These are phyloP conservation scores for Eupithecia abbreviata DNA, from an alignment of 2,888 invertebrate species.

Conservation along the genomic window DNA sequence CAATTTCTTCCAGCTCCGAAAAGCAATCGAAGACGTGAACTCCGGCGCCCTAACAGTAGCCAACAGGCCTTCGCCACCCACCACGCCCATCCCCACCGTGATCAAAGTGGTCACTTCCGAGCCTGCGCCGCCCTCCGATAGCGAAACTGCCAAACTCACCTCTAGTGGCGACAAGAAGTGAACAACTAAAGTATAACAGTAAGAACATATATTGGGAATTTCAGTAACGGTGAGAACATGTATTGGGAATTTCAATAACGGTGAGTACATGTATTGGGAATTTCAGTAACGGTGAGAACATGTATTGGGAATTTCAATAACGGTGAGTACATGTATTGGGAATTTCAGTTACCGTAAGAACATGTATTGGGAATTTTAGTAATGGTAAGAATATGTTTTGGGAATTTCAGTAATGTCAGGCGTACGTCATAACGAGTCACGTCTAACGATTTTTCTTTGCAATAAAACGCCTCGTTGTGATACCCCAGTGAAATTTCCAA, in stretches of 20 bases:
- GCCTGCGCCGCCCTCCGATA: slow-evolving; percentile 73
- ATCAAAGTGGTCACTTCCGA: slow-evolving; percentile 56
- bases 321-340: neutral
- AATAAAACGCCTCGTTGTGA: neutral
- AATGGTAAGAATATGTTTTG: neutral
- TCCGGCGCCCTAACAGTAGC: slow-evolving; percentile 84
- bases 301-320: neutral
- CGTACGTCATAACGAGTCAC: too few species aligned
- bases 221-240: neutral
- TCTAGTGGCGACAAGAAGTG: slow-evolving; percentile 50
- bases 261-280: neutral
- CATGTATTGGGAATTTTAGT: neutral
- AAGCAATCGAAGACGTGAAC: slow-evolving; percentile 95
- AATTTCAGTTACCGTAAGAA: neutral
- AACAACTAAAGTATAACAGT: neutral
- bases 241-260: neutral
- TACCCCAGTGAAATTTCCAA: neutral
- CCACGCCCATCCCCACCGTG: slow-evolving; percentile 51
- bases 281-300: neutral
- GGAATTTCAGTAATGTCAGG: neutral
- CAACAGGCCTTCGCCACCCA: slow-evolving; percentile 64
- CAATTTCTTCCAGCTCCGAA: slow-evolving; percentile 85
- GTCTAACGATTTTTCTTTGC: neutral
- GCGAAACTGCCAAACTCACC: slow-evolving; percentile 75
- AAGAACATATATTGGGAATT: neutral